Evolutionary conservation across 2,113 vertebrate species (phyloP).

Genomic region (Channa maculata): DNA sequence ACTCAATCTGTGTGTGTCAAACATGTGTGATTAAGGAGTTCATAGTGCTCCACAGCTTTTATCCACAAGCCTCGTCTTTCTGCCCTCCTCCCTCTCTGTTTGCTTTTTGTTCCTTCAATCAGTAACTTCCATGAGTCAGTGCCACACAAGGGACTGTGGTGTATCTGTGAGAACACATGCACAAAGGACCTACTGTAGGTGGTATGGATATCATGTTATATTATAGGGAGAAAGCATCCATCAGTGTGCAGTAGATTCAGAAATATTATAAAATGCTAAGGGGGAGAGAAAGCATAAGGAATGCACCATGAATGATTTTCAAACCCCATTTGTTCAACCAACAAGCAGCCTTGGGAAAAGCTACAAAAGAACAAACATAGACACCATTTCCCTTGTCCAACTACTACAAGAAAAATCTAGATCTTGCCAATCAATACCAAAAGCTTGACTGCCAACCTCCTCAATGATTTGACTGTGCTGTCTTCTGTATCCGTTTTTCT

Average conservation of each 20-base stretch:
- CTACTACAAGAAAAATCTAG: conserved; percentile 41
- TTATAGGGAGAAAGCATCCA: neutral
- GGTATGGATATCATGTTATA: neutral
- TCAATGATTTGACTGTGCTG: conserved; percentile 78
- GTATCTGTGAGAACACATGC: conserved; percentile 46
- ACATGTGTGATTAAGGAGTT: conserved; percentile 85
- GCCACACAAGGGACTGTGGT: conserved; percentile 45
- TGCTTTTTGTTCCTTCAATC: conserved; percentile 80
- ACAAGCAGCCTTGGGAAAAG: conserved; percentile 30
- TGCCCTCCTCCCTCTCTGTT: conserved; percentile 65
- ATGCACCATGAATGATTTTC: neutral
- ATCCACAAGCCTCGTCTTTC: conserved; percentile 66
- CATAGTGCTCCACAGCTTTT: conserved; percentile 77
- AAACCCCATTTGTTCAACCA: neutral
- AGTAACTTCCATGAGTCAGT: conserved; percentile 81
- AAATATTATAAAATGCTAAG: too few relatives aligned
- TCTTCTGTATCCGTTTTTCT: conserved; percentile 61
- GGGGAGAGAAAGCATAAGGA: neutral
- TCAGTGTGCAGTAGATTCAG: too few relatives aligned
- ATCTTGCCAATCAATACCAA: conserved; percentile 70
- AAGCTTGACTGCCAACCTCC: conserved; percentile 62
- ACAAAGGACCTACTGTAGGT: conserved; percentile 39
- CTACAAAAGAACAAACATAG: neutral
- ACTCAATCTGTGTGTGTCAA: conserved; percentile 86
- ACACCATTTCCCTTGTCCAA: conserved; percentile 43